Conservation (phyloP, 2,797 vertebrate species). For the Anas acuta region DNA sequence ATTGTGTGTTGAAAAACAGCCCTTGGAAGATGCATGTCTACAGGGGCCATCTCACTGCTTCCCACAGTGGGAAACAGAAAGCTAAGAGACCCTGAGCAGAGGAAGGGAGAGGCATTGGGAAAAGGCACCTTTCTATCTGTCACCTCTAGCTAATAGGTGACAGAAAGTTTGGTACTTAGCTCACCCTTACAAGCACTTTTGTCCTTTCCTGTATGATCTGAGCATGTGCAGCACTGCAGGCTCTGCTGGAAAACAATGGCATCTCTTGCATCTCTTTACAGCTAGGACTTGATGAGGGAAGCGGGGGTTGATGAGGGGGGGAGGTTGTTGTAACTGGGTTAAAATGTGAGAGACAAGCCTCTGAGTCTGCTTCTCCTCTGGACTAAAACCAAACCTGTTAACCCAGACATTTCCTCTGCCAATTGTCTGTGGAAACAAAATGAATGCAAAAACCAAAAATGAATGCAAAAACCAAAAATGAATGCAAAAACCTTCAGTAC, state of each 20-base stretch:
- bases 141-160: accelerated
- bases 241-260: neutral
- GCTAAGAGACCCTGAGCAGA: neutral
- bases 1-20: neutral
- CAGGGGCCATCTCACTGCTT: neutral
- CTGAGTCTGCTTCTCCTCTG: neutral
- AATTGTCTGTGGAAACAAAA: neutral
- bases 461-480: too few relatives aligned
- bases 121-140: neutral
- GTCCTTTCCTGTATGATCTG: neutral
- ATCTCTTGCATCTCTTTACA: neutral
- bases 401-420: neutral
- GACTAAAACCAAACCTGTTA: neutral
- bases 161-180: neutral
- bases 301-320: too few relatives aligned
- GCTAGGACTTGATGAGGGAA: neutral
- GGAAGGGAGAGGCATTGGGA: neutral
- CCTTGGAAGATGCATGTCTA: neutral
- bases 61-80: neutral
- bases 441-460: neutral
- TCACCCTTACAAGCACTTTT: neutral
- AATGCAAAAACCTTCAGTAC: neutral
- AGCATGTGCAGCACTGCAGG: neutral
- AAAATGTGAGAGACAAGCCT: neutral
- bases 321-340: neutral